A percentile compares a stretch with the other conserved stretches of the same genome.
phyloP scores from a whole-genome alignment of 2,888 invertebrate genomes.

The Trissoscelio sp. region DNA sequence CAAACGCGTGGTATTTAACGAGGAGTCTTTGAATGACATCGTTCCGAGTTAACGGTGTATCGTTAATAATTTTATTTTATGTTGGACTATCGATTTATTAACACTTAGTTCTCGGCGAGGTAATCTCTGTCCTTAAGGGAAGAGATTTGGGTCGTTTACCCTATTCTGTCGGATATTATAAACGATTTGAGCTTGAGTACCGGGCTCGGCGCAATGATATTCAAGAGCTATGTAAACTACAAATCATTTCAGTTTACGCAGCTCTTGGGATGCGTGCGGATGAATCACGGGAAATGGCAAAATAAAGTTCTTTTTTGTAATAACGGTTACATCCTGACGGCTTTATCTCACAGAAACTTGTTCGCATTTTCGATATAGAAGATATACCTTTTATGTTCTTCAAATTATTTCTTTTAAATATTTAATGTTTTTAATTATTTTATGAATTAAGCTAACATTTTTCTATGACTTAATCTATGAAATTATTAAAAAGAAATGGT shows the following conservation, averaged over 20 bases:
- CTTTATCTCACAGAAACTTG: background rate
- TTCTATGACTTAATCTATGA: no score
- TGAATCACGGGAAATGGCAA: background rate
- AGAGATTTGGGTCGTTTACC: constrained; percentile 28
- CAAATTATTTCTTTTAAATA: background rate
- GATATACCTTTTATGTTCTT: no score
- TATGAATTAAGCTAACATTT: no score
- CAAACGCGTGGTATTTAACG: constrained; percentile 1
- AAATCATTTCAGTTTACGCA: constrained; percentile 39
- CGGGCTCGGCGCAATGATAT: constrained; percentile 7
- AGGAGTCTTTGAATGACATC: background rate
- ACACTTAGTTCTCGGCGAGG: constrained; percentile 8
- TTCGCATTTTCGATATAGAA: background rate
- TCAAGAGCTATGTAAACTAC: constrained; percentile 40
- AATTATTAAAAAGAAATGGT: no score
- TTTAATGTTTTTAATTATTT: background rate
- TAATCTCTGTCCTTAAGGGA: constrained; percentile 31
- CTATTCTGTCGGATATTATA: constrained; percentile 44
- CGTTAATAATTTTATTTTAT: constrained; percentile 34
- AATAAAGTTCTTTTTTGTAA: background rate
- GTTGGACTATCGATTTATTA: constrained; percentile 6
- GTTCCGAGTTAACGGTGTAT: background rate
- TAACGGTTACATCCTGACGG: background rate
- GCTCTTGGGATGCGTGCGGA: constrained; percentile 20
- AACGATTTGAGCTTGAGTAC: constrained; percentile 19